Conservation (phyloP, 2,113 vertebrate species). For the Actenoides hombroni region DNA sequence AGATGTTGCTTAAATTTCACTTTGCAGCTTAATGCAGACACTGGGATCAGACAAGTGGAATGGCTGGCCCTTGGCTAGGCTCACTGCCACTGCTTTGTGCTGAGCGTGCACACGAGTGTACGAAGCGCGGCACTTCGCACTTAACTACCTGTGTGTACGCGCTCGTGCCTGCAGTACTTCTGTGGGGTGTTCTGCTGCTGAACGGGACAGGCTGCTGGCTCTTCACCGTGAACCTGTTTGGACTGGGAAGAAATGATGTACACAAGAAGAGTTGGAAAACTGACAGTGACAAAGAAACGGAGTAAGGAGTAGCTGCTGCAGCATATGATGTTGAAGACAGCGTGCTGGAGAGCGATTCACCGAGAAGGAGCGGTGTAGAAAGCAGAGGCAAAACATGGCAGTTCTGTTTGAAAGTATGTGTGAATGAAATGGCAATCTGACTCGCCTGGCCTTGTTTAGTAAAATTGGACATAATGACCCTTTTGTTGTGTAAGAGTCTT, state of each 20-base stretch:
- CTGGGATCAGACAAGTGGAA: neutral
- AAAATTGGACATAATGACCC: neutral
- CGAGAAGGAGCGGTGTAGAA: neutral
- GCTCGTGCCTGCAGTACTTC: neutral
- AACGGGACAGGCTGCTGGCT: neutral
- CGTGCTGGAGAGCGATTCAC: neutral
- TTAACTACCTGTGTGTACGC: rapidly evolving
- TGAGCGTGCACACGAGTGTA: rapidly evolving
- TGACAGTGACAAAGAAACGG: neutral
- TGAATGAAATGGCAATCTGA: neutral
- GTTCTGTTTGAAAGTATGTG: neutral
- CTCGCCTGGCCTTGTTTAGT: neutral
- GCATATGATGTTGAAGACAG: neutral
- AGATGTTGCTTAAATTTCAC: conserved; percentile 25
- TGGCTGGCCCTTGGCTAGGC: neutral
- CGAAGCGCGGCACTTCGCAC: rapidly evolving
- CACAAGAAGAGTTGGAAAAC: neutral
- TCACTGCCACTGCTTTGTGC: neutral
- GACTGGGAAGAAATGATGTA: neutral
- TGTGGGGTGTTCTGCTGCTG: neutral
- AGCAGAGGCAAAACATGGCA: neutral
- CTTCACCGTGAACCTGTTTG: neutral
- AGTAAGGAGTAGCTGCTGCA: neutral
- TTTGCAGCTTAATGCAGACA: neutral
- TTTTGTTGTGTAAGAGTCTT: neutral